Percentiles rank a stretch among this genome's conserved stretches.
Conservation (phyloP, 2,888 invertebrate species). For the Lucinisca nassula region DNA sequence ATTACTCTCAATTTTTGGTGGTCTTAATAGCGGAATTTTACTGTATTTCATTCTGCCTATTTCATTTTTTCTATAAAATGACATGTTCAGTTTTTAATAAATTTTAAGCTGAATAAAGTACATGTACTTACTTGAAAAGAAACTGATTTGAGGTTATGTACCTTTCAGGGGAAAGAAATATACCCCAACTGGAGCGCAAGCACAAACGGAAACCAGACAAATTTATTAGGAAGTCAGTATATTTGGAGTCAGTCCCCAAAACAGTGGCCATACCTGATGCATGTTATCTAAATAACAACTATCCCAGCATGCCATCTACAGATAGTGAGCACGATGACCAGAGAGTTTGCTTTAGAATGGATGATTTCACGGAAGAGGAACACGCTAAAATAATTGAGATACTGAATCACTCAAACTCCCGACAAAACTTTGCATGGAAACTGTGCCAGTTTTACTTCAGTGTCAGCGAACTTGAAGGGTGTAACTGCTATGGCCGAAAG, state of each 20-base stretch:
- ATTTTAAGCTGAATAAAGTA: too few relatives aligned
- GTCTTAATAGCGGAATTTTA: too few relatives aligned
- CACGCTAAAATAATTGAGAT: constrained; percentile 6
- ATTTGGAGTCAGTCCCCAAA: neutral
- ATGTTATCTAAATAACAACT: neutral
- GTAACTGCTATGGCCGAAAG: constrained; percentile 52
- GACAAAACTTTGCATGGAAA: constrained; percentile 61
- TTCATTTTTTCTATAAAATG: too few relatives aligned
- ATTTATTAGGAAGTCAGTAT: neutral
- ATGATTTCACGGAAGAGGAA: neutral
- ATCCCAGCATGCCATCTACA: neutral
- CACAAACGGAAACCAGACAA: constrained; percentile 6
- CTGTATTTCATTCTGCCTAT: too few relatives aligned
- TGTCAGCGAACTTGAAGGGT: constrained; percentile 41
- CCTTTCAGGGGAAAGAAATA: neutral
- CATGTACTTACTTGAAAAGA: too few relatives aligned
- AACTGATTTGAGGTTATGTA: constrained; percentile 14
- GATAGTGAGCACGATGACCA: neutral
- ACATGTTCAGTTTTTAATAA: too few relatives aligned
- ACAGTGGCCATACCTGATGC: neutral
- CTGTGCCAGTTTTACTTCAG: constrained; percentile 38
- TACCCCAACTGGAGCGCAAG: neutral
- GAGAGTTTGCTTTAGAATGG: neutral
- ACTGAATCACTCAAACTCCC: constrained; percentile 27
- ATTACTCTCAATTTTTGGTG: too few relatives aligned